phyloP scores from a whole-genome alignment of 1,140 invertebrate species.

The roundworm (Caenorhabditis elegans) region WBcel235 BX284603.4:8111001-8111500 shows the following conservation, averaged over 20 bases:
- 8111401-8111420: neutral
- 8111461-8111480: no score
- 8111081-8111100: conserved; percentile 56
- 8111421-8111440: neutral
- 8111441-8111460: neutral
- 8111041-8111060: conserved; percentile 62
- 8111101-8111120: conserved; percentile 61
- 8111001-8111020: conserved; percentile 59
- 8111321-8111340: no score
- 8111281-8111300: no score
- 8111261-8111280: no score
- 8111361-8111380: neutral
- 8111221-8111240: neutral
- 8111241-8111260: no score
- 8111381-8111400: neutral
- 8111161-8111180: neutral
- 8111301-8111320: no score
- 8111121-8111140: conserved; percentile 51
- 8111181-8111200: no score
- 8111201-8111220: neutral
- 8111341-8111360: neutral
- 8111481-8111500: no score
- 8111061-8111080: conserved; percentile 60
- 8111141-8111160: neutral
- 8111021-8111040: conserved; percentile 62